A percentile compares a stretch with the other conserved stretches of the same genome.
These are phyloP conservation scores for Branchipolynoe longqiensis DNA, from an alignment of 2,888 invertebrate genomes.

Conservation along the genomic window DNA sequence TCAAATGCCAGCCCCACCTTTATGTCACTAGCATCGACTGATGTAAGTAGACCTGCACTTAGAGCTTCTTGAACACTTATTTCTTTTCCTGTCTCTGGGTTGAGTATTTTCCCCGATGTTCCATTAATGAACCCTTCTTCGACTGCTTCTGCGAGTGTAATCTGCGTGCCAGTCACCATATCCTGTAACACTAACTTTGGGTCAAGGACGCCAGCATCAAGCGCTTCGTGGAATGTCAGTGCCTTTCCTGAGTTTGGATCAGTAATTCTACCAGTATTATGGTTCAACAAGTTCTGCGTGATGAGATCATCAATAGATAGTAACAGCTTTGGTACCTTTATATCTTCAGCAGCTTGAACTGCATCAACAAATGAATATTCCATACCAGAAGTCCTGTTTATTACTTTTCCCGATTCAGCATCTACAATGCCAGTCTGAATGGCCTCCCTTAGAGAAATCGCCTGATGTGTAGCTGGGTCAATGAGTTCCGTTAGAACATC, in stretches of 20 bases:
- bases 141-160: slow-evolving; percentile 88
- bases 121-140: slow-evolving; percentile 90
- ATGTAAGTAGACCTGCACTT: slow-evolving; percentile 84
- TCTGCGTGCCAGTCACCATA: slow-evolving; percentile 87
- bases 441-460: slow-evolving; percentile 29
- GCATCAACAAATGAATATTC: slow-evolving; percentile 86
- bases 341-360: slow-evolving; percentile 87
- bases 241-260: not conserved
- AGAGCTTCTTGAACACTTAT: slow-evolving; percentile 46
- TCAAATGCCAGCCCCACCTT: slow-evolving; percentile 61
- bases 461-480: slow-evolving; percentile 45
- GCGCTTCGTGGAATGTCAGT: slow-evolving; percentile 38
- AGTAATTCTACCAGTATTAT: slow-evolving; percentile 35
- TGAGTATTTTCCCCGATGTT: slow-evolving; percentile 80
- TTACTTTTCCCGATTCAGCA: slow-evolving; percentile 40
- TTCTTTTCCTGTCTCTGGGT: slow-evolving; percentile 40
- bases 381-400: slow-evolving; percentile 25
- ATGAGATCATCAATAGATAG: slow-evolving; percentile 82
- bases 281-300: slow-evolving; percentile 66
- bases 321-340: slow-evolving; percentile 83
- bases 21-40: slow-evolving; percentile 69
- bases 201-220: slow-evolving; percentile 89
- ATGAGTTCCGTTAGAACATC: slow-evolving; percentile 66
- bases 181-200: slow-evolving; percentile 90
- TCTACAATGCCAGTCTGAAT: slow-evolving; percentile 53